Evolutionary conservation across 1,140 invertebrate genomes (phyloP).

Genomic region (Contarinia nasturtii): DNA sequence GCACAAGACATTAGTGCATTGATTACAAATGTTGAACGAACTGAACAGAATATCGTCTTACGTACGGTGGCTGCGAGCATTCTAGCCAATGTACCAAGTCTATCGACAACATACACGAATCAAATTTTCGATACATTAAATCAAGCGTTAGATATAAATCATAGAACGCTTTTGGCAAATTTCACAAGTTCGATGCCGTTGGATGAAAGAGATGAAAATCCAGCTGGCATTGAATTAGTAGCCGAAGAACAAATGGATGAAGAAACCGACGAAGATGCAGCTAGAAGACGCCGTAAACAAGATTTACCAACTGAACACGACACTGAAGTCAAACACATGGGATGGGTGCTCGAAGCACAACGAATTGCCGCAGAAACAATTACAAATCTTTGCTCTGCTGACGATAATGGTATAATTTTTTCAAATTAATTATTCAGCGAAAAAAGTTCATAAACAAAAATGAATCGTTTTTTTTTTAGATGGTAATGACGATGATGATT

Average conservation of each 20-base stretch:
- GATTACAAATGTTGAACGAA: slow-evolving; percentile 22
- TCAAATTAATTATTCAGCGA: background rate
- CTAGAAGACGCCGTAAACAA: slow-evolving; percentile 10
- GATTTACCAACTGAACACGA: slow-evolving; percentile 11
- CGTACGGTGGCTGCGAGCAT: slow-evolving; percentile 32
- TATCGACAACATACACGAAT: slow-evolving; percentile 11
- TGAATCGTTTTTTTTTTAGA: background rate
- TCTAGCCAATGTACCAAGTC: slow-evolving; percentile 28
- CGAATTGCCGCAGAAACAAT: slow-evolving; percentile 45
- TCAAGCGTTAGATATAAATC: slow-evolving; percentile 7
- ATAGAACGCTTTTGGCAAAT: slow-evolving; percentile 9
- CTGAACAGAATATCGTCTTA: slow-evolving; percentile 24
- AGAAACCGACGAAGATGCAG: slow-evolving; percentile 8
- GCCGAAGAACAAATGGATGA: slow-evolving; percentile 16
- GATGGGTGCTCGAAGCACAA: slow-evolving; percentile 36
- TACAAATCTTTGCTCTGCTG: slow-evolving; percentile 45
- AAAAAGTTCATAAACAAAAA: too few species aligned
- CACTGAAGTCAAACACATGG: slow-evolving; percentile 26
- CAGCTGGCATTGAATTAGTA: slow-evolving; percentile 12
- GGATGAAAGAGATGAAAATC: background rate
- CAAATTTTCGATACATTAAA: slow-evolving; percentile 6
- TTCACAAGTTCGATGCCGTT: slow-evolving; percentile 10
- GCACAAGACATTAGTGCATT: slow-evolving; percentile 27
- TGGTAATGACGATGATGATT: slow-evolving; percentile 9
- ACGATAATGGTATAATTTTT: slow-evolving; percentile 26